Base-by-base conservation (phyloP, 1,140 invertebrate genomes). In the Meloidogyne exigua region DNA sequence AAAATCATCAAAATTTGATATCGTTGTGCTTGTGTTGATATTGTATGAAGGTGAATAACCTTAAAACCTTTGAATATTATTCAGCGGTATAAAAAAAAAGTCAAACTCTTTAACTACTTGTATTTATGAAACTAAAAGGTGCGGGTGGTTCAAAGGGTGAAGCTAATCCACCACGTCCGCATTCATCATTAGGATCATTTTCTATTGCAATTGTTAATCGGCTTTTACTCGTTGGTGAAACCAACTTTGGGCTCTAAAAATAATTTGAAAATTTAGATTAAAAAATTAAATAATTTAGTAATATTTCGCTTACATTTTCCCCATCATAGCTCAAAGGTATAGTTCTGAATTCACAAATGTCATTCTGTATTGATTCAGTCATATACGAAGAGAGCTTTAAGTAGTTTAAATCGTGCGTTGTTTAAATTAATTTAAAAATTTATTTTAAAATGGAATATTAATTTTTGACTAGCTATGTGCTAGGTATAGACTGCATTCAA, bases 151-250 rank as follows among this genome's bases (percentile, higher is more conserved):
- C 49, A 57, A 57, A 57, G 5, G 49, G 49, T 9, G 49, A 57
- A 57, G 49, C 49, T n/a, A 57, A n/a, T 57, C 49, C 49, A 5
- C 49, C 49, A 7, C 18, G 4, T 57, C 49, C 49, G n/a, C 49
- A 57, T n/a, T 57, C 49, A 57, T n/a, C 49, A 57, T 57, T 57
- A n/a, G 49, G 49, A n/a, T 57, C 49, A 57, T 57, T 57, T n/a
- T 57, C 49, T 57, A 57, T 57, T 57, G 49, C 49, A 57, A 57
- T 57, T 57, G 49, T 57, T 9, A 57, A 57, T 57, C 49, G 15
- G n/a, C 49, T 57, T n/a, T 57, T 57, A 7, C 18, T 57, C 0
- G 49, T 44, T 44, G 12, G 42, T 18, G 42, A 18, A 13, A 44
- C 49, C 18, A n/a, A 0, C n/a, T 57, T 57, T 5, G 49, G 18